Evolutionary conservation across 1,140 invertebrate genomes (phyloP).

Genomic region (Fopius arisanus): DNA sequence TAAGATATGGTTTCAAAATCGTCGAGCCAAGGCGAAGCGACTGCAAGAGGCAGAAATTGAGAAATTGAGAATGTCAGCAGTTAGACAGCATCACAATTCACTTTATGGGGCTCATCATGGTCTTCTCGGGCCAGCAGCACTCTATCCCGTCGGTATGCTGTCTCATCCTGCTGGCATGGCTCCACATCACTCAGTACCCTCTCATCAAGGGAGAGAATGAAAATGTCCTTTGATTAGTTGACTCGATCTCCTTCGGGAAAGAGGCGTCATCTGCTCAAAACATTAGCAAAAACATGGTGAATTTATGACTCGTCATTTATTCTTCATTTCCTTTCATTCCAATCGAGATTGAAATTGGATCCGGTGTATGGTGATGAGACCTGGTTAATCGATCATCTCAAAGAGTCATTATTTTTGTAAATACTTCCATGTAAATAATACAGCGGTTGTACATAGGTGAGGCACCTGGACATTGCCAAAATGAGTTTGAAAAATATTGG

Average conservation of each 20-base stretch:
- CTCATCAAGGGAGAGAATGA: conserved; percentile 55
- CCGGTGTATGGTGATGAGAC: conserved; percentile 5
- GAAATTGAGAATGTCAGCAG: conserved; percentile 81
- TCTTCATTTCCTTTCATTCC: not conserved
- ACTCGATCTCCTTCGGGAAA: not conserved
- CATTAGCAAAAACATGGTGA: not conserved
- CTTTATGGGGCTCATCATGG: conserved; percentile 61
- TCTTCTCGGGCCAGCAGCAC: conserved; percentile 48
- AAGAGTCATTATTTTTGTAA: conserved; percentile 22
- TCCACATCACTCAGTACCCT: conserved; percentile 48
- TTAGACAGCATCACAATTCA: conserved; percentile 65
- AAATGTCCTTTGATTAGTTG: conserved; percentile 17
- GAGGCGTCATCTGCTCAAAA: not conserved
- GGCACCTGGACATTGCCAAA: not conserved
- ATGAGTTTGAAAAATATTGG: not conserved
- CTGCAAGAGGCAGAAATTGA: conserved; percentile 94
- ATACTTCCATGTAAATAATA: conserved; percentile 12
- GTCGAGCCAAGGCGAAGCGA: conserved; percentile 92
- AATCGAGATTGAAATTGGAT: not conserved
- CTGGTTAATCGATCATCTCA: not conserved
- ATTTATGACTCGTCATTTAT: not conserved
- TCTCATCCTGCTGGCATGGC: conserved; percentile 48
- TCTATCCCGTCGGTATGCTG: conserved; percentile 56
- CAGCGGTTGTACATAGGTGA: not conserved
- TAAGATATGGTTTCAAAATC: conserved; percentile 98